Percentiles rank a stretch among this genome's conserved stretches.
These are phyloP conservation scores for Nineta flava DNA, from an alignment of 2,888 invertebrate species.

Conservation along the genomic window DNA sequence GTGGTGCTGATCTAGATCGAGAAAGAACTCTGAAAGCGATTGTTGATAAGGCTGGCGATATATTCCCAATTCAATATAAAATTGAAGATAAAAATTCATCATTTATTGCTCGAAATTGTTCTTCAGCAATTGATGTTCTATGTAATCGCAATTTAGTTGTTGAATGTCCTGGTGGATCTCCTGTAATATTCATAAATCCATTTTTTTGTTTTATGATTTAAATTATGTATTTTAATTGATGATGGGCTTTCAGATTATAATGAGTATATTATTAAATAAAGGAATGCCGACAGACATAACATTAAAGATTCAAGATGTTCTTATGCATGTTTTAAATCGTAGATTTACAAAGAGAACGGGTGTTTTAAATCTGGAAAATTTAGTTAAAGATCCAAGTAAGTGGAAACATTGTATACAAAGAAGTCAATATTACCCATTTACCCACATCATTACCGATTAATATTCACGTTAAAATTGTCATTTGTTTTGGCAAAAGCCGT, in stretches of 20 bases:
- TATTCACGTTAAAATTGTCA: too few species aligned
- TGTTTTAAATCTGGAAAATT: constrained; percentile 26
- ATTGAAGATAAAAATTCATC: constrained; percentile 21
- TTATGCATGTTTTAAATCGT: constrained; percentile 24
- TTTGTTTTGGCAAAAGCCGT: too few species aligned
- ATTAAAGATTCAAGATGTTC: constrained; percentile 29
- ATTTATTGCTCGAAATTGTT: constrained; percentile 33
- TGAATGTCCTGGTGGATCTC: constrained; percentile 17
- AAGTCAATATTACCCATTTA: too few species aligned
- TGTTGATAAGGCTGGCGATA: constrained; percentile 27
- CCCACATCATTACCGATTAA: too few species aligned
- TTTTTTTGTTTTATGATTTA: too few species aligned
- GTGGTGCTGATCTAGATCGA: constrained; percentile 22
- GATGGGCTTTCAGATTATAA: constrained; percentile 17
- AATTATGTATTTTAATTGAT: constrained; percentile 4
- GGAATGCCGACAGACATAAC: constrained; percentile 16
- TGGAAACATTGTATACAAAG: too few species aligned
- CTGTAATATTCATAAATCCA: constrained; percentile 10
- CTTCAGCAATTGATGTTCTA: constrained; percentile 29
- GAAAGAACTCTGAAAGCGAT: constrained; percentile 28
- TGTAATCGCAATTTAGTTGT: constrained; percentile 29
- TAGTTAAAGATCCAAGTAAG: constrained; percentile 28
- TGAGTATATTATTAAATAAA: constrained; percentile 25
- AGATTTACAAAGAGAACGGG: constrained; percentile 22
- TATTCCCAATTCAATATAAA: constrained; percentile 32